These are phyloP conservation scores for Anthonomus grandis DNA, from an alignment of 1,140 invertebrate genomes.

Conservation along the genomic window DNA sequence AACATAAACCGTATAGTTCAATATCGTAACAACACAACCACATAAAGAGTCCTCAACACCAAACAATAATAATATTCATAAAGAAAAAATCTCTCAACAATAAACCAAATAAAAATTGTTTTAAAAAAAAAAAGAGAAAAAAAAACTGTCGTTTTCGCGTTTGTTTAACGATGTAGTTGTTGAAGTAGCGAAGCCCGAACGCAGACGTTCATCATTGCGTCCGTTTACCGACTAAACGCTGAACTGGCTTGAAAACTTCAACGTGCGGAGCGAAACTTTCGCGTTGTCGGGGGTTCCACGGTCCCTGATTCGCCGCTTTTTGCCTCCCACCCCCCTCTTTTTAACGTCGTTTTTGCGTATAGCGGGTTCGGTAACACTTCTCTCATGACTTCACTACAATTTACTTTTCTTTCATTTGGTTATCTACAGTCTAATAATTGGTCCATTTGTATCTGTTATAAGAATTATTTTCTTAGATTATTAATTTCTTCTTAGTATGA, in stretches of 20 bases:
- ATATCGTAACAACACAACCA: too few relatives aligned
- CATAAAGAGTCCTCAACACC: too few relatives aligned
- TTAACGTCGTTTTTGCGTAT: conserved; percentile 14
- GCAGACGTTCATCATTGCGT: conserved; percentile 2
- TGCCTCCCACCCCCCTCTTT: conserved; percentile 20
- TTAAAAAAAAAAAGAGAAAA: too few relatives aligned
- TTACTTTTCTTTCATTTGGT: neutral
- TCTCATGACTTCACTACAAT: neutral
- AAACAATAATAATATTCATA: too few relatives aligned
- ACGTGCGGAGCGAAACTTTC: neutral
- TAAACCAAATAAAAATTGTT: too few relatives aligned
- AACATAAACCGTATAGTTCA: too few relatives aligned
- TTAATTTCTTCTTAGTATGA: too few relatives aligned
- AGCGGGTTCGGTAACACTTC: conserved; percentile 9
- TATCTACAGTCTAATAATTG: too few relatives aligned
- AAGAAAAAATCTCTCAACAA: too few relatives aligned
- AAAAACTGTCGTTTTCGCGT: too few relatives aligned
- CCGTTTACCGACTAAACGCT: conserved; percentile 5
- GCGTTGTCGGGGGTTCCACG: neutral
- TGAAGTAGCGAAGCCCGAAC: neutral
- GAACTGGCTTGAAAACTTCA: conserved; percentile 5
- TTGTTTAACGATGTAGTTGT: neutral
- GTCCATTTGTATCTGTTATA: too few relatives aligned
- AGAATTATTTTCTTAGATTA: too few relatives aligned
- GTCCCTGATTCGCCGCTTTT: conserved; percentile 15